phyloP scores from a whole-genome alignment of 2,113 vertebrate genomes.

The Datnioides undecimradiatus region DNA sequence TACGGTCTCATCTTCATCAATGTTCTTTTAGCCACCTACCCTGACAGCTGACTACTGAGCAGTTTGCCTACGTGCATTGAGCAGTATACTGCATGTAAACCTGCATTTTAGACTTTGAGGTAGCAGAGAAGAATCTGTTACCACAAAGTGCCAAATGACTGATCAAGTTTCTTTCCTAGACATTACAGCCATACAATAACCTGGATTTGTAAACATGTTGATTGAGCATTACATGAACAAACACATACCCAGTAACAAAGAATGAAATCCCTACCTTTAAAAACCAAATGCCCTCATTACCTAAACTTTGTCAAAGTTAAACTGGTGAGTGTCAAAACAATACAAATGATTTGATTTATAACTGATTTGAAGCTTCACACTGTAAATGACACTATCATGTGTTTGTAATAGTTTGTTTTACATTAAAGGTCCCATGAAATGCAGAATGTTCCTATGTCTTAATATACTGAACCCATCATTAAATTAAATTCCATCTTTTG shows the following conservation, averaged over 20 bases:
- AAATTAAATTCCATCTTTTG: neutral
- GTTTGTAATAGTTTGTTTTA: neutral
- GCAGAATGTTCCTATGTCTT: neutral
- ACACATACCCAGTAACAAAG: neutral
- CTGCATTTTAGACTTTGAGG: neutral
- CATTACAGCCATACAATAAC: neutral
- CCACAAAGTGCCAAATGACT: neutral
- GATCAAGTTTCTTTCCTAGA: neutral
- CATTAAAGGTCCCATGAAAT: conserved; percentile 44
- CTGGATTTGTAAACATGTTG: neutral
- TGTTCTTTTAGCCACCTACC: neutral
- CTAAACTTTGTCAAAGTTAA: neutral
- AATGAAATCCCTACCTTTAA: neutral
- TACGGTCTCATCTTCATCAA: neutral
- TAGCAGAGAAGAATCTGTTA: neutral
- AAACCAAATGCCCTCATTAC: neutral
- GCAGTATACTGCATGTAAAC: neutral
- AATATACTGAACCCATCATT: neutral
- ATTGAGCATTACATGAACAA: conserved; percentile 1
- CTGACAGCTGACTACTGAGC: neutral
- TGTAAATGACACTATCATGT: neutral
- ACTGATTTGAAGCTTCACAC: neutral
- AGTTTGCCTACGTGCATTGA: neutral
- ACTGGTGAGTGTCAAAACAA: neutral
- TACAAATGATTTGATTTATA: neutral